Evolutionary conservation across 1,140 invertebrate species (phyloP), one percentile per base, ranked within the genome.

Genomic region (Sinonovacula constricta): DNA sequence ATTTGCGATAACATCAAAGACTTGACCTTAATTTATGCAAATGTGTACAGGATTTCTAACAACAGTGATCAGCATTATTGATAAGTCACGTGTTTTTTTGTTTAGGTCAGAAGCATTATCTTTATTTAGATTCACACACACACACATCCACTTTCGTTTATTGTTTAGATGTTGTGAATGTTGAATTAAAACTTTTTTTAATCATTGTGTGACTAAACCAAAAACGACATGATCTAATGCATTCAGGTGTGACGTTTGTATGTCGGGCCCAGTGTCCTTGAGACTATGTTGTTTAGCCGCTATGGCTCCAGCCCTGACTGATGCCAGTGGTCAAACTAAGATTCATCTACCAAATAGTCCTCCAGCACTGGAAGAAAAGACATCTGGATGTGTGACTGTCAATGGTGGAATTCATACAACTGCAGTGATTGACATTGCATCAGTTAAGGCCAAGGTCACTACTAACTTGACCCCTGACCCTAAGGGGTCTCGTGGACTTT

Each of bases 281-380:
- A 88, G 88, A 88, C 80, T 88, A 88, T 89, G 88, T 79, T 88
- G 88, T 81, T 84, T 88, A 81, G 87, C 86, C 80, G 85, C 85
- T 70, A 89, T 89, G 88, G 88, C 88, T 79, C 88, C 88, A 59
- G 88, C 88, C 60, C 83, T 89, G 54, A 89, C 87, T 70, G 87
- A 89, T 79, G 84, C 87, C 76, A 83, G 85, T 57, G 82, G 82
- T 54, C 83, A 87, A 71, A 80, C 84, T 57, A 79, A 81, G 67
- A 85, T 86, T 60, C 87, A 85, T 70, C 78, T 88, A 53, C 81
- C 85, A 34, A 68, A 71, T 34, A 70, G 81, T 39, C 82, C 81
- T 18, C 77, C 83, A 51, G 79, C 83, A 63, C 45, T 79, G 26
- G 65, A 68, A 12, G 74, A 79, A 51, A 45, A 45, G 7, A 7